Base-by-base conservation (phyloP, 35 echinoderm and acorn worm genomes). In the Acanthaster planci region DNA sequence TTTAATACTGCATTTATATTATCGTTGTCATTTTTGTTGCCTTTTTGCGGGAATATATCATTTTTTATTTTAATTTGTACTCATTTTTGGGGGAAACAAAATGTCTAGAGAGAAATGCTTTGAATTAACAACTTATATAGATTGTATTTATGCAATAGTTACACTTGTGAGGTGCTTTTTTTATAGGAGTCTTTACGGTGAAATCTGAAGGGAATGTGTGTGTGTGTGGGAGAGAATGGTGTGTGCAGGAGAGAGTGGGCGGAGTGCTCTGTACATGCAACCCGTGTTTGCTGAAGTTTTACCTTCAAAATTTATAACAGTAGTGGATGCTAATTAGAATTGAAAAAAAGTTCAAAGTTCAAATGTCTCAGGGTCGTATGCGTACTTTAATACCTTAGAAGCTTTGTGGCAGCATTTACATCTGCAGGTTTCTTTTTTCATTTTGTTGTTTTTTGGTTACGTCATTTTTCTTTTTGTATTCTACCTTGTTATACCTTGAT, bases 101-200 rank as follows among this genome's bases (percentile, higher is more conserved):
- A 26, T 6, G 4, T 72, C 34, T 72, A 72, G 64, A 72, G 64
- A 72, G 64, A 72, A 72, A 72, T 72, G 64, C 64, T 72, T 72
- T 72, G 64, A 72, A 72, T 72, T 72, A 72, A 72, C 64, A 72
- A 72, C 64, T 72, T 72, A 72, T 72, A 72, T 72, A 72, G 64
- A 72, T 72, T 72, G 64, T 72, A 72, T 72, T 72, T 72, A 72
- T 72, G 64, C 64, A 72, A 72, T 72, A 72, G 64, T 72, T 72
- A 72, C 64, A 72, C 64, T 27, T 29, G 64, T 72, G 64, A 72
- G 64, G 64, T 72, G 64, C 64, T 72, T 72, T 72, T 47, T 72
- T 72, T 72, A 72, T 72, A 72, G 64, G 34, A 72, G 64, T 72
- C 64, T 72, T 72, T 23, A 72, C 23, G 34, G 30, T 12, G 34